These are phyloP conservation scores for Henicopernis longicauda DNA, from an alignment of 2,113 vertebrate species.

Conservation along the genomic window DNA sequence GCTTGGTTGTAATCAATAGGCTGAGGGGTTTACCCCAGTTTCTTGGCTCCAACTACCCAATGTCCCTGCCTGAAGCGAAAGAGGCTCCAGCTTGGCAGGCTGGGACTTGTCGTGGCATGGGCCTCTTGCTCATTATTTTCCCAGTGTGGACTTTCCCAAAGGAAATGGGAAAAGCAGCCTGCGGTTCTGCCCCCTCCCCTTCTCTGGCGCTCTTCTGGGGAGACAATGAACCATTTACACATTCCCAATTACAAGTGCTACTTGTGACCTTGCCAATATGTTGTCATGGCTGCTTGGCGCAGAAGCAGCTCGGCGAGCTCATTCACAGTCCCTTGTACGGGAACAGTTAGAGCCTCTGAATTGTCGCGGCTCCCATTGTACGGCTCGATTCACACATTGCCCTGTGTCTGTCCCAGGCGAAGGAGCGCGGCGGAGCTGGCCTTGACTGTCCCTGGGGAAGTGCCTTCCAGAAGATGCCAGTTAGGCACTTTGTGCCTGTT, in stretches of 20 bases:
- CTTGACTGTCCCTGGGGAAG: not conserved
- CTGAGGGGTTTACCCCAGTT: not conserved
- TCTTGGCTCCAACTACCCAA: not conserved
- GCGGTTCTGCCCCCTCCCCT: conserved; percentile 45
- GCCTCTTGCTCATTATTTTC: conserved; percentile 65
- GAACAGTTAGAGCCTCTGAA: not conserved
- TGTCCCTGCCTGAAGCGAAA: not conserved
- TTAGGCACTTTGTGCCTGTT: conserved; percentile 6
- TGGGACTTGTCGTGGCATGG: conserved; percentile 17
- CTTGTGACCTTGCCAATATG: conserved; percentile 67
- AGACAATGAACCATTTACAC: conserved; percentile 65
- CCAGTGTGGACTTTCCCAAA: conserved; percentile 57
- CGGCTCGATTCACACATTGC: not conserved
- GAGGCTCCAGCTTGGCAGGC: conserved; percentile 34
- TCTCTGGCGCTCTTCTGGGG: not conserved
- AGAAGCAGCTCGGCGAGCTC: conserved; percentile 31
- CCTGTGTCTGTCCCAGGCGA: not conserved
- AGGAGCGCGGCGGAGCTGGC: not conserved
- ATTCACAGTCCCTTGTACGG: not conserved
- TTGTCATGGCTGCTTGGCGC: conserved; percentile 66
- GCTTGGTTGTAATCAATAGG: not conserved
- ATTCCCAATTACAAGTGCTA: conserved; percentile 64
- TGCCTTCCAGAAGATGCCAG: not conserved
- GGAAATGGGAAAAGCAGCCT: conserved; percentile 41
- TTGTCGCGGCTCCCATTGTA: not conserved